These are phyloP conservation scores for Strix occidentalis DNA, from an alignment of 2,797 vertebrate species.

Conservation along the genomic window DNA sequence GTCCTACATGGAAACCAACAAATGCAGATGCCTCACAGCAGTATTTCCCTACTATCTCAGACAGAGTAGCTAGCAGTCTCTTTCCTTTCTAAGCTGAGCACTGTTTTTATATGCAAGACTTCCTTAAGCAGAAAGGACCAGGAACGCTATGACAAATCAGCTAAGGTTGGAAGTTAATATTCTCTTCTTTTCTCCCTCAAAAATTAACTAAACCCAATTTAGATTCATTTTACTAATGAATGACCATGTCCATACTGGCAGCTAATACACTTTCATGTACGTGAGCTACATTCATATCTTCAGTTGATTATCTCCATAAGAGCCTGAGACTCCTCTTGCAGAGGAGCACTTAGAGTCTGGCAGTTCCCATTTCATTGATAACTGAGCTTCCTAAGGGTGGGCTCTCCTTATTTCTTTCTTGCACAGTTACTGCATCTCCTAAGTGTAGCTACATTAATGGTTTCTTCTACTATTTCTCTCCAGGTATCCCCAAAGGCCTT, in stretches of 20 bases:
- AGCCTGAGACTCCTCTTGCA: not conserved
- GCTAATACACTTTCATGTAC: not conserved
- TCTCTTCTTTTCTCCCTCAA: not conserved
- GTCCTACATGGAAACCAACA: not conserved
- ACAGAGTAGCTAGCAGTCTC: not conserved
- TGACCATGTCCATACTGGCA: not conserved
- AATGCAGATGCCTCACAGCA: not conserved
- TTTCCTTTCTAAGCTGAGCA: not conserved
- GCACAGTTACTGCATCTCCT: not conserved
- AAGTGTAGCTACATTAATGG: not conserved
- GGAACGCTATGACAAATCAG: not conserved
- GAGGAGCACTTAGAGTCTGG: not conserved
- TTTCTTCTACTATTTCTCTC: not conserved
- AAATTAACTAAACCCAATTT: not conserved
- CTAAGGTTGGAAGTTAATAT: not conserved
- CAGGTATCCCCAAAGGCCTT: not conserved
- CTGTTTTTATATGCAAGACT: not conserved
- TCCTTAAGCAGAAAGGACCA: not conserved
- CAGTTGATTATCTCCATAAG: not conserved
- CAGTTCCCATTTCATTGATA: not conserved
- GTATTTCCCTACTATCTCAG: not conserved
- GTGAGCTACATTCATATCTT: not conserved
- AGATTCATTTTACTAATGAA: not conserved
- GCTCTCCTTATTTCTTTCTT: not conserved
- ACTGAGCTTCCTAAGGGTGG: not conserved